phyloP scores from a whole-genome alignment of 2,797 vertebrate genomes.

The Adelosebastes latens region DNA sequence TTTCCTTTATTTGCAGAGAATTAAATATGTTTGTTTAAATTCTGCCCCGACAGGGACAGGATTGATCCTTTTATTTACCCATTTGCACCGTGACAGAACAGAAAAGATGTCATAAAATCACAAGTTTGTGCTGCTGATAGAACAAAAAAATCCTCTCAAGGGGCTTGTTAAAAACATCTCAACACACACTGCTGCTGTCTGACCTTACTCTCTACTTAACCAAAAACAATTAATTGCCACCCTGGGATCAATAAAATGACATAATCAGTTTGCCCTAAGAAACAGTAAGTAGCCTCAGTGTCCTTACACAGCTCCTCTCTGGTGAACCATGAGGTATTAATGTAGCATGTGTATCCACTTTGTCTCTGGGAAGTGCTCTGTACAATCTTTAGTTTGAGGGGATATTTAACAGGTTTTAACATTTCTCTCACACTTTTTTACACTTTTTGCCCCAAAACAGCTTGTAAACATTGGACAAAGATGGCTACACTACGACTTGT shows the following conservation, averaged over 20 bases:
- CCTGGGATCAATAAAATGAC: constrained; percentile 14
- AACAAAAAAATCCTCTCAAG: background rate
- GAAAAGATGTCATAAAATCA: background rate
- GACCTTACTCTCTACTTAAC: constrained; percentile 1
- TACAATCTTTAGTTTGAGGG: background rate
- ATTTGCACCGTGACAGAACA: background rate
- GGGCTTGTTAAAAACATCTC: constrained; percentile 5
- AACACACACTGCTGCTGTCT: background rate
- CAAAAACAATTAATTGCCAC: constrained; percentile 23
- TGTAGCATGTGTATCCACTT: background rate
- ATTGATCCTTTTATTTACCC: background rate
- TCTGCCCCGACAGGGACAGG: background rate
- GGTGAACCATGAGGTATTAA: background rate
- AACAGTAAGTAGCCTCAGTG: background rate
- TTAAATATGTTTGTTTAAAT: background rate
- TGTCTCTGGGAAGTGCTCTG: background rate
- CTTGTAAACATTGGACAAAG: background rate
- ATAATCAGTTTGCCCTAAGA: background rate
- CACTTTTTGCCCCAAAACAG: background rate
- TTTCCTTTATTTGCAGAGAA: background rate
- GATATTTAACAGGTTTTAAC: background rate
- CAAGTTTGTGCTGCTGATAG: background rate
- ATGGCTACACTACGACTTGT: too few relatives aligned
- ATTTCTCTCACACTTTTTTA: background rate
- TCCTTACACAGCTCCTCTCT: background rate